Percentiles rank a stretch among this genome's conserved stretches.
phyloP scores from a whole-genome alignment of 2,888 invertebrate genomes.

The Oscheius onirici region DNA sequence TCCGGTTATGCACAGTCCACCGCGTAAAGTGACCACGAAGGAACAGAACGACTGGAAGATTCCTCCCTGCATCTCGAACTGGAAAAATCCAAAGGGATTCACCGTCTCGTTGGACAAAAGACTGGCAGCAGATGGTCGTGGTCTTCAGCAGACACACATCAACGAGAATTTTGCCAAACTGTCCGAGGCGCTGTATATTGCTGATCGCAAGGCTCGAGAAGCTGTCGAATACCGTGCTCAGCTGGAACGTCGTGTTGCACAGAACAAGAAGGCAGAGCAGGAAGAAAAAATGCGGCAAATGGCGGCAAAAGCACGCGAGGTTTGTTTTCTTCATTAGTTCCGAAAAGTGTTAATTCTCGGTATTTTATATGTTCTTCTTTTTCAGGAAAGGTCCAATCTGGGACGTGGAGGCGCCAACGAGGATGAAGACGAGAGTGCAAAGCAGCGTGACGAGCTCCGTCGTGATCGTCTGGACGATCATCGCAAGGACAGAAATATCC shows the following conservation, averaged over 20 bases:
- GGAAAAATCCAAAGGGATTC: constrained; percentile 99
- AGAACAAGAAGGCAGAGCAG: constrained; percentile 84
- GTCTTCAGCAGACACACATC: constrained; percentile 90
- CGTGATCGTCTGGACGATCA: constrained; percentile 69
- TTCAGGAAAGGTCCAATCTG: constrained; percentile 29
- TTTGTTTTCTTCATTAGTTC: neutral
- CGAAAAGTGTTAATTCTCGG: neutral
- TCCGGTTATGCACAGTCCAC: constrained; percentile 97
- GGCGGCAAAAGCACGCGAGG: constrained; percentile 86
- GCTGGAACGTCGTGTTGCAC: constrained; percentile 86
- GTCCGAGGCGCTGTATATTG: constrained; percentile 95
- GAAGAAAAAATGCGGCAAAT: constrained; percentile 89
- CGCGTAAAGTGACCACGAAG: constrained; percentile 92
- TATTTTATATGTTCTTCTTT: neutral
- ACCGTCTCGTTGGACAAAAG: constrained; percentile 97
- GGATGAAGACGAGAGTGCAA: constrained; percentile 76
- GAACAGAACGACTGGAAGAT: constrained; percentile 99
- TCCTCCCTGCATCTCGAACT: constrained; percentile 98
- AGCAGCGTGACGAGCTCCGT: constrained; percentile 84
- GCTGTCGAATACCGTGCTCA: constrained; percentile 96
- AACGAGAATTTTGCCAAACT: constrained; percentile 99
- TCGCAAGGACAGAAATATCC: constrained; percentile 85
- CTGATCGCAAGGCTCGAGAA: constrained; percentile 94
- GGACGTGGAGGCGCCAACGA: constrained; percentile 69
- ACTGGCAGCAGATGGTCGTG: constrained; percentile 95